phyloP scores from a whole-genome alignment of 2,797 vertebrate genomes.

The Benthosema pterotum region DNA sequence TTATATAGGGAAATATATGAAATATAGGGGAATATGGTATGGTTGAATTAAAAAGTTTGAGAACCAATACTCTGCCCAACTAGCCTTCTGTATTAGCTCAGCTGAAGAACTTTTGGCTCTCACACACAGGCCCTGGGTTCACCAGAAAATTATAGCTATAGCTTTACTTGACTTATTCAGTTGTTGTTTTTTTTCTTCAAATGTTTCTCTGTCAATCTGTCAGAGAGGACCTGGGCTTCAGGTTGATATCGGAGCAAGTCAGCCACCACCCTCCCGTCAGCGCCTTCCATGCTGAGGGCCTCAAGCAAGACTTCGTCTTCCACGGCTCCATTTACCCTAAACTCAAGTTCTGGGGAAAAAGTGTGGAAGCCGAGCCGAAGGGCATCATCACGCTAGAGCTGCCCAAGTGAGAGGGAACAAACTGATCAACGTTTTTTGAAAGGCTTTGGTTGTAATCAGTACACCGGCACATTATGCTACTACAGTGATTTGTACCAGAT shows the following conservation, averaged over 20 bases:
- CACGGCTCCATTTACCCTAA: constrained; percentile 98
- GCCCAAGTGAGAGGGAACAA: constrained; percentile 83
- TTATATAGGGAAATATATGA: no score
- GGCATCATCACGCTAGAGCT: constrained; percentile 96
- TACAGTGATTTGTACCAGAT: not conserved
- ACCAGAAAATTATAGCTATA: no score
- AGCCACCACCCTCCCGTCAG: constrained; percentile 98
- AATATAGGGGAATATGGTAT: no score
- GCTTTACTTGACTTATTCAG: not conserved
- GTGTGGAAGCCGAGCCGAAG: constrained; percentile 96
- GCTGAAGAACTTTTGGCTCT: no score
- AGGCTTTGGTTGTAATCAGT: not conserved
- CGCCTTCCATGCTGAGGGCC: constrained; percentile 94
- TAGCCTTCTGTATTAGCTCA: no score
- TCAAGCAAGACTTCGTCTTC: constrained; percentile 93
- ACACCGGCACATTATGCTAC: not conserved
- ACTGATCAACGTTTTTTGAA: no score
- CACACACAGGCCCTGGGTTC: no score
- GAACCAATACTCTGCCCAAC: no score
- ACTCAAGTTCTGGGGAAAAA: constrained; percentile 99
- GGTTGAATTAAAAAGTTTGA: no score
- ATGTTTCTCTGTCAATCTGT: constrained; percentile 9
- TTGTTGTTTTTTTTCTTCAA: not conserved
- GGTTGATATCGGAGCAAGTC: constrained; percentile 96
- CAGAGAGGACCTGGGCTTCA: constrained; percentile 97